phyloP scores from a whole-genome alignment of 2,888 invertebrate genomes.

The Marasmarcha lunaedactyla region DNA sequence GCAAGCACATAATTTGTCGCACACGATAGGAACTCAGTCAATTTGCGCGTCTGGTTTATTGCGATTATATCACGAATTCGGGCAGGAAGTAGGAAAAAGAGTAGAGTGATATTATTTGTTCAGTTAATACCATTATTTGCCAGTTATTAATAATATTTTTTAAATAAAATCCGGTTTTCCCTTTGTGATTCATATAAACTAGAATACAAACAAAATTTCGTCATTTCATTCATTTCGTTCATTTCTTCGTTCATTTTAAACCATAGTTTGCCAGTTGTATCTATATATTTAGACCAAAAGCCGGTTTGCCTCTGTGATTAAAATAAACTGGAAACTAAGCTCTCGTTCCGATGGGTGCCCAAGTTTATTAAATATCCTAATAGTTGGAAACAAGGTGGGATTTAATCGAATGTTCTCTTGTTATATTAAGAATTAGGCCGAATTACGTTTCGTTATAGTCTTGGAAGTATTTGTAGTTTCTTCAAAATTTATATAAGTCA shows the following conservation, averaged over 20 bases:
- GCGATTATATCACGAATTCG: conserved; percentile 2
- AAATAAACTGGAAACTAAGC: no score
- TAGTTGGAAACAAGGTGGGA: not conserved
- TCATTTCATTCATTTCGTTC: not conserved
- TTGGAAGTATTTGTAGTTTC: no score
- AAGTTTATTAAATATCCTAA: not conserved
- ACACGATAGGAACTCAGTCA: conserved; percentile 34
- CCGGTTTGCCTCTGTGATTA: no score
- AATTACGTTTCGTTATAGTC: not conserved
- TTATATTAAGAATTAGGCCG: not conserved
- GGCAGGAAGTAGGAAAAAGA: not conserved
- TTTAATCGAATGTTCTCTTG: not conserved
- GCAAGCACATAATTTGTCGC: conserved; percentile 51
- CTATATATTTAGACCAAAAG: no score
- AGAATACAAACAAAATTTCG: not conserved
- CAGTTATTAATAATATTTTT: no score
- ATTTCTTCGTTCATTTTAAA: not conserved
- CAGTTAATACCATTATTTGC: no score
- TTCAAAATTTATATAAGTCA: no score
- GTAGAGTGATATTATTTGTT: no score
- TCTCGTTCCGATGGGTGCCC: not conserved
- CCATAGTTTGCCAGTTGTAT: no score
- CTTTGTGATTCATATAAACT: no score
- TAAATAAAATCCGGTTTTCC: no score
- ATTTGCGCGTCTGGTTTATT: conserved; percentile 16